These are phyloP conservation scores for Standfussiana lucernea DNA, from an alignment of 2,888 invertebrate species.

Conservation along the genomic window DNA sequence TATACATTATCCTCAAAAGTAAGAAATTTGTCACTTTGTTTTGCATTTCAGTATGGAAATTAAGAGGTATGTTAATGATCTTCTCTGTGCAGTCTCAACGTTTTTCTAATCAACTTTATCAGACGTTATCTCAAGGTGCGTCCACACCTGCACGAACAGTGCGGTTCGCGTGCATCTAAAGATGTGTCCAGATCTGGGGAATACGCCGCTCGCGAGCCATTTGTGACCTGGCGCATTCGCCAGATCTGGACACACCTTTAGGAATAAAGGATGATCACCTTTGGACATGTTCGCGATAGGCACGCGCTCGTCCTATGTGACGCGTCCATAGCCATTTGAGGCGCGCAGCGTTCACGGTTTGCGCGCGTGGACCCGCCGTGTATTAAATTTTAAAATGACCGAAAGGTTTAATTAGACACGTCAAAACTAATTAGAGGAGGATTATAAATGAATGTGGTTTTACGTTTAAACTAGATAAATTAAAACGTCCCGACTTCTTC, in stretches of 20 bases:
- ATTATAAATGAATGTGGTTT: slow-evolving; percentile 17
- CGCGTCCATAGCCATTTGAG: neutral
- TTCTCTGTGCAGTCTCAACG: neutral
- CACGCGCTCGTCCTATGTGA: neutral
- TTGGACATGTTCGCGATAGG: neutral
- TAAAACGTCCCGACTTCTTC: neutral
- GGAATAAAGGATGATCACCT: neutral
- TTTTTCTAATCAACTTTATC: neutral
- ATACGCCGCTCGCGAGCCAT: no score
- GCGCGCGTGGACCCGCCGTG: neutral
- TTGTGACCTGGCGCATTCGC: no score
- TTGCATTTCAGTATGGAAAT: neutral
- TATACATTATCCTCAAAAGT: slow-evolving; percentile 87
- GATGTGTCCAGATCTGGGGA: no score
- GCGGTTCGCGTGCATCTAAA: neutral
- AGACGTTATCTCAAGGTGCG: neutral
- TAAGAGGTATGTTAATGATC: neutral
- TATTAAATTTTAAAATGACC: neutral
- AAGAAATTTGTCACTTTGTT: slow-evolving; percentile 57
- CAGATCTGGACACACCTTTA: no score
- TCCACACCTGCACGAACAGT: neutral
- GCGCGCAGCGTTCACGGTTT: neutral
- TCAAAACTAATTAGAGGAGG: slow-evolving; percentile 17
- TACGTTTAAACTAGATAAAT: neutral
- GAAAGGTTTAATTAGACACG: slow-evolving; percentile 29